Conservation (phyloP, 2,888 invertebrate species). For the Luffia ferchaultella region DNA sequence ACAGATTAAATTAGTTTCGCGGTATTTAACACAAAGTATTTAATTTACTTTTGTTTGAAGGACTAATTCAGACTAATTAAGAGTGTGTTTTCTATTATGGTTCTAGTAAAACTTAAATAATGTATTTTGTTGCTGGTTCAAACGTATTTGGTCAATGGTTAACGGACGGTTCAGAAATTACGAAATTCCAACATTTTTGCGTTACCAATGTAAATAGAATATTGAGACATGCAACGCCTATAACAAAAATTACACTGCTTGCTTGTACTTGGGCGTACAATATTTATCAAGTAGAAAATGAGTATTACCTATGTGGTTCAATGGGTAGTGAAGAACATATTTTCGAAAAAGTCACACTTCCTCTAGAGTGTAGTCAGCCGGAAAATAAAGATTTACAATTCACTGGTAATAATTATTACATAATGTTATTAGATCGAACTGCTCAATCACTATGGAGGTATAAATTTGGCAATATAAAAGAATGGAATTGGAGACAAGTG, state of each 20-base stretch:
- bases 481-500: constrained; percentile 7
- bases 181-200: constrained; percentile 27
- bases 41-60: too few relatives aligned
- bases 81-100: too few relatives aligned
- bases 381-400: constrained; percentile 20
- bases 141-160: constrained; percentile 56
- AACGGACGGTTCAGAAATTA: constrained; percentile 22
- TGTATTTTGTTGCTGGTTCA: constrained; percentile 41
- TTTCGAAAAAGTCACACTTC: constrained; percentile 25
- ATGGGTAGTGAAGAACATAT: constrained; percentile 30
- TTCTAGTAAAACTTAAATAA: too few relatives aligned
- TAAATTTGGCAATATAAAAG: constrained; percentile 24
- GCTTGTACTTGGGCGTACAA: constrained; percentile 43
- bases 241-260: too few relatives aligned
- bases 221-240: too few relatives aligned
- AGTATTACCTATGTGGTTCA: constrained; percentile 36
- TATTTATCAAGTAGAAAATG: constrained; percentile 27
- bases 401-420: constrained; percentile 38
- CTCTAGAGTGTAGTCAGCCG: constrained; percentile 20
- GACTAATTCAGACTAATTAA: too few relatives aligned
- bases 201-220: too few relatives aligned
- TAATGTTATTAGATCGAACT: constrained; percentile 27
- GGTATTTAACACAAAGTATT: too few relatives aligned
- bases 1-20: too few relatives aligned
- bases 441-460: constrained; percentile 27